These are phyloP conservation scores for Brachyrhaphis roseni DNA, from an alignment of 2,797 vertebrate genomes.

Conservation along the genomic window DNA sequence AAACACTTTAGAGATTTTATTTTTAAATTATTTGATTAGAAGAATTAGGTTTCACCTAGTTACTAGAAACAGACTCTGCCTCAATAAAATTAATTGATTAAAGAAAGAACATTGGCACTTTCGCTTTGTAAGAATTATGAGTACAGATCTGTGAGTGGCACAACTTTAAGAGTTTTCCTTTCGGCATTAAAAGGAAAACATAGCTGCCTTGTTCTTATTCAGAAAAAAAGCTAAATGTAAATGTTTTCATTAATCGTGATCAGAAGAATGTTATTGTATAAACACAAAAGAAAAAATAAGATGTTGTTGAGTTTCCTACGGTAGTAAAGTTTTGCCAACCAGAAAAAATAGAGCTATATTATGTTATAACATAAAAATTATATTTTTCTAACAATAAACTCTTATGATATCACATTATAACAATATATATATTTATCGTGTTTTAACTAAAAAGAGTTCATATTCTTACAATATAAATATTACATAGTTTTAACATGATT, in stretches of 20 bases:
- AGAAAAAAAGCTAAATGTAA: not conserved
- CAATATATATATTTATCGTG: not conserved
- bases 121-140: not conserved
- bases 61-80: not conserved
- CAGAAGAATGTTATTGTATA: not conserved
- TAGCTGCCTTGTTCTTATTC: not conserved
- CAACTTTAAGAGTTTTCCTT: not conserved
- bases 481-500: not conserved
- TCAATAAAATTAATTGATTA: not conserved
- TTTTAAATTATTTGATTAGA: not conserved
- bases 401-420: not conserved
- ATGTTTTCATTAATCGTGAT: not conserved
- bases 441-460: not conserved
- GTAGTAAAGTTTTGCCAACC: not conserved
- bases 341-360: not conserved
- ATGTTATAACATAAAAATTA: not conserved
- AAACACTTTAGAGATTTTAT: not conserved
- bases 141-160: not conserved
- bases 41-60: not conserved
- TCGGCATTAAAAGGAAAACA: not conserved
- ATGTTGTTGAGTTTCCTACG: not conserved
- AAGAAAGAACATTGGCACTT: not conserved
- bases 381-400: not conserved
- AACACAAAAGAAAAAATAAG: not conserved
- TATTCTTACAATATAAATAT: not conserved